A percentile compares a stretch with the other conserved stretches of the same genome.
Conservation (phyloP, 2,888 invertebrate species). For the Drosophila quasianomalipes region DNA sequence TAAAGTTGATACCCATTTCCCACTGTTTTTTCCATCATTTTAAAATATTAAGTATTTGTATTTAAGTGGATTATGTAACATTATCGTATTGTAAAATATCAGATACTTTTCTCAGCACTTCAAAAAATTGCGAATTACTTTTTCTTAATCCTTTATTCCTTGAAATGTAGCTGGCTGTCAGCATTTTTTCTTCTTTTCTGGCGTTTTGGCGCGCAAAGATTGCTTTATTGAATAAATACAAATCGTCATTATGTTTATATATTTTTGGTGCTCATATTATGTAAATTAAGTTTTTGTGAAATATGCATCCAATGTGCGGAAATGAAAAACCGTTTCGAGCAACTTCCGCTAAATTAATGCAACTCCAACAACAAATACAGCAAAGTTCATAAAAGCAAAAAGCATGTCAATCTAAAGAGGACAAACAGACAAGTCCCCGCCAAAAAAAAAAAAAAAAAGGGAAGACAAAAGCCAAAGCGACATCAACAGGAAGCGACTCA, state of each 20-base stretch:
- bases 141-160: background rate
- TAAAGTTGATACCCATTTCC: too few species aligned
- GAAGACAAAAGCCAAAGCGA: conserved; percentile 34
- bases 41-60: background rate
- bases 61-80: background rate
- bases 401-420: conserved; percentile 70
- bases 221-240: conserved; percentile 14
- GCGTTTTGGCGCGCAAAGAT: conserved; percentile 60
- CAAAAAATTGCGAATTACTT: background rate
- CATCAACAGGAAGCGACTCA: conserved; percentile 83
- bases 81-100: too few species aligned
- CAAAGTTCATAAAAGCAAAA: conserved; percentile 78
- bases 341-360: conserved; percentile 66
- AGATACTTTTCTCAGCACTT: background rate
- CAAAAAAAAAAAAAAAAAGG: conserved; percentile 6
- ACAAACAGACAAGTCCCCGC: conserved; percentile 64
- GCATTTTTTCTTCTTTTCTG: conserved; percentile 17
- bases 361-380: conserved; percentile 17
- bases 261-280: conserved; percentile 70
- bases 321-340: conserved; percentile 60
- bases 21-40: background rate
- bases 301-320: conserved; percentile 51
- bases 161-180: background rate
- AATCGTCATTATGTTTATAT: conserved; percentile 10
- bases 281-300: conserved; percentile 51